A percentile compares a stretch with the other conserved stretches of the same genome.
Evolutionary conservation across 2,797 vertebrate species (phyloP).

Genomic region (Phataginus tetradactyla): DNA sequence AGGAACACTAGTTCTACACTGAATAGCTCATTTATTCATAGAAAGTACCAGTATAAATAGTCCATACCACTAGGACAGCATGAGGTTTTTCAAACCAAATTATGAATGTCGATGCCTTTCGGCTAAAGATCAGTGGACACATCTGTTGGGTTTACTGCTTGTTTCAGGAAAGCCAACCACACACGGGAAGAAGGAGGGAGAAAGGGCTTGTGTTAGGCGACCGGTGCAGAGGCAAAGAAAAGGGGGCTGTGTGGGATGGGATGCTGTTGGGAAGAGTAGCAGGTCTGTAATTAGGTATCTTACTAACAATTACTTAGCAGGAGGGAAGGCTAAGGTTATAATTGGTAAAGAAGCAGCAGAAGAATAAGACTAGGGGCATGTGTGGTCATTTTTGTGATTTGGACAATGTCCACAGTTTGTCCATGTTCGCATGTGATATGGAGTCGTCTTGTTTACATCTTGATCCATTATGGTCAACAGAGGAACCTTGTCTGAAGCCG

Average conservation of each 20-base stretch:
- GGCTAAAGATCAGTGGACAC: neutral
- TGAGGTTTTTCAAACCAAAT: slow-evolving; percentile 35
- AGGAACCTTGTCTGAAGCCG: neutral
- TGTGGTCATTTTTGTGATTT: neutral
- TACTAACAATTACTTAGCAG: neutral
- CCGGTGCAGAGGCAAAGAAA: neutral
- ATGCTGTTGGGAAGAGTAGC: neutral
- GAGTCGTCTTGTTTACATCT: neutral
- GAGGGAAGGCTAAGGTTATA: neutral
- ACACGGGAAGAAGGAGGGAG: neutral
- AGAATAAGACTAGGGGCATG: neutral
- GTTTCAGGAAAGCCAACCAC: neutral
- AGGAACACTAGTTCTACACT: neutral
- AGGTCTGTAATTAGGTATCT: neutral
- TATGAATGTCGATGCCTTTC: neutral
- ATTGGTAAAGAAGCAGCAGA: neutral
- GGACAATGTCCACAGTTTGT: neutral
- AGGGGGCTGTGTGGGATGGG: neutral
- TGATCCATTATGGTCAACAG: neutral
- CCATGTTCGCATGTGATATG: neutral
- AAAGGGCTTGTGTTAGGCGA: neutral
- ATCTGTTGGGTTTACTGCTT: neutral
- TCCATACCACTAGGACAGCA: neutral
- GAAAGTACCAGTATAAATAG: neutral
- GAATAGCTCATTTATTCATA: neutral